Conservation (phyloP, 2,797 vertebrate genomes). For the Leptodactylus fallax region DNA sequence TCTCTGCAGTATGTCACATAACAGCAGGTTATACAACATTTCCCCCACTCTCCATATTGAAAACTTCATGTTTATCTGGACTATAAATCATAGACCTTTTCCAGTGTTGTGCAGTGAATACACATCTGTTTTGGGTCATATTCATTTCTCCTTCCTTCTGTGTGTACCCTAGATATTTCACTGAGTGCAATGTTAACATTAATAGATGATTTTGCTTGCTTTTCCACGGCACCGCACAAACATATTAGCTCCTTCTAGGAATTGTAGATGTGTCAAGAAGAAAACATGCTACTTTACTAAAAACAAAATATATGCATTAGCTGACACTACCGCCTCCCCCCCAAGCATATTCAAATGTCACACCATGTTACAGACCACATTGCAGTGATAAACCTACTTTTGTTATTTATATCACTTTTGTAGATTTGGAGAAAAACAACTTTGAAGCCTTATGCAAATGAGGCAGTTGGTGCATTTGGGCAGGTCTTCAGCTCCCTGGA, state of each 20-base stretch:
- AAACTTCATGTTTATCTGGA: neutral
- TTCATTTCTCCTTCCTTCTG: neutral
- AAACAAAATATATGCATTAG: too few species aligned
- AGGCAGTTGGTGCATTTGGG: too few species aligned
- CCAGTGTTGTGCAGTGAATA: neutral
- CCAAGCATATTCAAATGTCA: too few species aligned
- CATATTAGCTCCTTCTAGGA: neutral
- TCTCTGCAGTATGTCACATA: slow-evolving; percentile 6
- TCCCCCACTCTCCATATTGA: slow-evolving; percentile 18
- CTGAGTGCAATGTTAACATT: neutral
- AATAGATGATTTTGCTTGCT: neutral
- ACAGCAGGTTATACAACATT: slow-evolving; percentile 10
- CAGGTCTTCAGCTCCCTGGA: too few species aligned
- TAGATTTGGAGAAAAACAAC: too few species aligned
- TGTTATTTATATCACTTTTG: too few species aligned
- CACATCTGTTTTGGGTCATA: neutral
- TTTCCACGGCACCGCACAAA: too few species aligned
- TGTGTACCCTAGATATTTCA: neutral
- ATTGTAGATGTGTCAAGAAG: neutral
- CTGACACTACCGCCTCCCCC: too few species aligned
- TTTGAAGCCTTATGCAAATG: too few species aligned
- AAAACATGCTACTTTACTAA: too few species aligned
- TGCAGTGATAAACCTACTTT: too few species aligned
- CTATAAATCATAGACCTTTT: slow-evolving; percentile 2
- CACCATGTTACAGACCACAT: too few species aligned